Evolutionary conservation across 1,140 invertebrate genomes (phyloP), one percentile per base, ranked within the genome.

Genomic region (Berghia stephanieae): DNA sequence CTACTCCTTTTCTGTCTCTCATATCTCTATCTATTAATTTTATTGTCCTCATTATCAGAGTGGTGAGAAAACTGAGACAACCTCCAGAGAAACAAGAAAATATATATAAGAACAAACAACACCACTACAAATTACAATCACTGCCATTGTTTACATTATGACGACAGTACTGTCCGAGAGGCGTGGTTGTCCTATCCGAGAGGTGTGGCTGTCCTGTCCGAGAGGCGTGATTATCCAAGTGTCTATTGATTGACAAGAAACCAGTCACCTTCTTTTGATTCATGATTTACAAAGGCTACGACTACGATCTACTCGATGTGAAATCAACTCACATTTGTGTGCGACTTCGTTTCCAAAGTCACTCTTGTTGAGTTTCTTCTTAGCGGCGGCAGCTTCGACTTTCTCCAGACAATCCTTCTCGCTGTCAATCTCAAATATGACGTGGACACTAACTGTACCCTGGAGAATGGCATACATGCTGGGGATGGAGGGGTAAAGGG

Each of bases 401-500:
- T 49, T 49, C 3, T 46, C 38, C 21, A 79, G 49, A 38, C 79
- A 66, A 36, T 81, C 80, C 10, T 43, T 36, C 27, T 81, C 76
- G 68, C 78, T 77, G 36, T 77, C 78, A 1, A 72, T 55, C 5
- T 81, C 78, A 40, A 74, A 44, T 66, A 79, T 81, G 31, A 81
- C 80, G 72, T 81, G 75, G 49, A 81, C 75, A 3, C 57, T 49
- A 3, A 79, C 75, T n/a, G 43, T 21, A 0, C 80, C 80, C 31
- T 69, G 21, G 21, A 81, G 68, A 24, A 76, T 69, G 34, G 78
- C 73, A 63, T 78, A 81, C 75, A 81, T 69, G 1, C 80, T 81
- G 78, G 0, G 36, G 38, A 67, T 13, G 42, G 4, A 8, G 31
- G 13, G 46, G 52, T 16, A 24, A 63, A n/a, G n/a, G n/a, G n/a